These are phyloP conservation scores for Etheostoma cragini DNA, from an alignment of 2,113 vertebrate genomes.

Conservation along the genomic window DNA sequence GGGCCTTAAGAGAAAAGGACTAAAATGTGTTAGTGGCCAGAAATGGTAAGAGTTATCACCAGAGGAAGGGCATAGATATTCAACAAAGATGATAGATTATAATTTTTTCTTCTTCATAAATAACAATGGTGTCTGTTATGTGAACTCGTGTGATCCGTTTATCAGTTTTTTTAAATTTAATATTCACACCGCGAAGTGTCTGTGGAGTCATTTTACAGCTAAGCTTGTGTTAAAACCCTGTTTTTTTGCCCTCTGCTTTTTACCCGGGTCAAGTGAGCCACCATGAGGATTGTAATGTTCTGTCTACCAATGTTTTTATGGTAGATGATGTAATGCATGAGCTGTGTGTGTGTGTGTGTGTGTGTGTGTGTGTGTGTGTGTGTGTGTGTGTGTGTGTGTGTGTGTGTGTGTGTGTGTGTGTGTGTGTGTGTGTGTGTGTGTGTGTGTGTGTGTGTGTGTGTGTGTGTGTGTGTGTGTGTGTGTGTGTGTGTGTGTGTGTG, in stretches of 20 bases:
- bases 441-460: not conserved
- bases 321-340: not conserved
- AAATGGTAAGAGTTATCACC: constrained; percentile 15
- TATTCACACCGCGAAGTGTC: not conserved
- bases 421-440: not conserved
- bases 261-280: not conserved
- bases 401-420: no score
- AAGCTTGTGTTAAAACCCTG: not conserved
- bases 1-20: constrained; percentile 20
- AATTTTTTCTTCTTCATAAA: constrained; percentile 3
- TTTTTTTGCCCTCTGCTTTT: not conserved
- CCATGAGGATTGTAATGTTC: not conserved
- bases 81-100: not conserved
- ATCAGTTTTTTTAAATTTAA: not conserved
- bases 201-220: not conserved
- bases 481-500: not conserved
- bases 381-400: not conserved
- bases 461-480: not conserved
- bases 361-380: not conserved
- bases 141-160: not conserved
- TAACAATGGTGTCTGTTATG: not conserved
- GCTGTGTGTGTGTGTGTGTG: no score
- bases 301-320: constrained; percentile 1
- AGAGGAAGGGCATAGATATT: not conserved
- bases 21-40: constrained; percentile 50